Conservation (phyloP, 2,113 vertebrate species). For the Varanus komodoensis region DNA sequence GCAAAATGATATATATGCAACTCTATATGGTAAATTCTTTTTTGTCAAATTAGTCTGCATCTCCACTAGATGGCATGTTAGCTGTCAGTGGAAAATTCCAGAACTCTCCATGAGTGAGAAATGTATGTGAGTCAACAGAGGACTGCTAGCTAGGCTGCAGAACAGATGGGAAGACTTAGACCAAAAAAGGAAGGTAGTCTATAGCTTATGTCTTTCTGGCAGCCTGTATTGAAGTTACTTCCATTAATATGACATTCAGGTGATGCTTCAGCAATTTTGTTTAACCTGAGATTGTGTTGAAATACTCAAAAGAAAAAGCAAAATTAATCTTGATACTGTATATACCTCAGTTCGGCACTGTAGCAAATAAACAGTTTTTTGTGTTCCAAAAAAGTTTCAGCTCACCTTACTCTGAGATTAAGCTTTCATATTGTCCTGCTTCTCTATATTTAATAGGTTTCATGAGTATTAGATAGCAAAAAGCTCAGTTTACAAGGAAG, state of each 20-base stretch:
- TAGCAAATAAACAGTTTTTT: neutral
- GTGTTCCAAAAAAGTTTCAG: neutral
- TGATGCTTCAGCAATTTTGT: slow-evolving; percentile 3
- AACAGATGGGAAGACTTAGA: slow-evolving; percentile 31
- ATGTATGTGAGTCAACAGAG: slow-evolving; percentile 63
- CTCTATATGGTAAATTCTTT: slow-evolving; percentile 61
- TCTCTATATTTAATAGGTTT: neutral
- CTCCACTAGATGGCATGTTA: slow-evolving; percentile 75
- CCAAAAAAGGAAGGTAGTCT: slow-evolving; percentile 12
- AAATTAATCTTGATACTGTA: neutral
- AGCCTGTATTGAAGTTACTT: neutral
- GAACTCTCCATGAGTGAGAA: slow-evolving; percentile 71
- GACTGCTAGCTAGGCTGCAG: slow-evolving; percentile 47
- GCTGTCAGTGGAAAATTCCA: slow-evolving; percentile 77
- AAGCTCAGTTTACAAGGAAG: neutral
- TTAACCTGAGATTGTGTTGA: slow-evolving; percentile 23
- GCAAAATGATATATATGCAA: neutral
- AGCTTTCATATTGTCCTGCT: neutral
- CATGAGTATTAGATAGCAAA: neutral
- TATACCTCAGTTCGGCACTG: neutral
- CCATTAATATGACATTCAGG: slow-evolving; percentile 10
- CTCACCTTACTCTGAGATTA: neutral
- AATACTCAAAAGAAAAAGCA: neutral
- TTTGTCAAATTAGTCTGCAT: slow-evolving; percentile 69
- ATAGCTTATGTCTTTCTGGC: neutral